These are phyloP conservation scores for Psophia crepitans DNA, from an alignment of 2,113 vertebrate species.

Conservation along the genomic window DNA sequence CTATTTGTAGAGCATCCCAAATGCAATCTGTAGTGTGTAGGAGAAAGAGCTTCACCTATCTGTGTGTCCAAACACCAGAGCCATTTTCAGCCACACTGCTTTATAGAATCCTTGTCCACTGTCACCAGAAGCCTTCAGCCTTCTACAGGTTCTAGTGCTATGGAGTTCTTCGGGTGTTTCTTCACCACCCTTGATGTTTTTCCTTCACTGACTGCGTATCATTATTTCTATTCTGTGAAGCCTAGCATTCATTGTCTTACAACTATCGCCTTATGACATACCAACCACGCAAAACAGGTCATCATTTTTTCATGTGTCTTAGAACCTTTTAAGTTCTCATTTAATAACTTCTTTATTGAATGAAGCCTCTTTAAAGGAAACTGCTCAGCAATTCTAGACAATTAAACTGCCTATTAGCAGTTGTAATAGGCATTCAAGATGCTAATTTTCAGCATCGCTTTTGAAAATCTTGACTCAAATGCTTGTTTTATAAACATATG, in stretches of 20 bases:
- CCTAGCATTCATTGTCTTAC: not conserved
- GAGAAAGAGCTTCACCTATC: not conserved
- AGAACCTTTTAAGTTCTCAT: not conserved
- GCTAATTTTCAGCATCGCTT: not conserved
- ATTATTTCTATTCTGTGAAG: not conserved
- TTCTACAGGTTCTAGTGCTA: not conserved
- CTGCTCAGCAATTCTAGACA: not conserved
- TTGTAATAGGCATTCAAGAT: not conserved
- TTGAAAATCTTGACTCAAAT: not conserved
- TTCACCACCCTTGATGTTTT: not conserved
- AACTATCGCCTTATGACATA: not conserved
- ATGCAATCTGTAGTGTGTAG: not conserved
- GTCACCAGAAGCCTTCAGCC: not conserved
- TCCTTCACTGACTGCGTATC: not conserved
- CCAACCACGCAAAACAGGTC: not conserved
- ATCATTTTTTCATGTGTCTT: not conserved
- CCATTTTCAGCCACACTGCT: not conserved
- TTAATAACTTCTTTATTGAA: not conserved
- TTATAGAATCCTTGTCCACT: not conserved
- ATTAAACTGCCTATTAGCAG: not conserved
- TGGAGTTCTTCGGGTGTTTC: fast-evolving
- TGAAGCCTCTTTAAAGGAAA: not conserved
- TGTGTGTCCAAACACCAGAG: not conserved
- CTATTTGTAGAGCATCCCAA: not conserved
- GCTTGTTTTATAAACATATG: not conserved